A percentile compares a stretch with the other conserved stretches of the same genome.
Conservation (phyloP, 2,888 invertebrate genomes). For the Chymomyza procnemis region DNA sequence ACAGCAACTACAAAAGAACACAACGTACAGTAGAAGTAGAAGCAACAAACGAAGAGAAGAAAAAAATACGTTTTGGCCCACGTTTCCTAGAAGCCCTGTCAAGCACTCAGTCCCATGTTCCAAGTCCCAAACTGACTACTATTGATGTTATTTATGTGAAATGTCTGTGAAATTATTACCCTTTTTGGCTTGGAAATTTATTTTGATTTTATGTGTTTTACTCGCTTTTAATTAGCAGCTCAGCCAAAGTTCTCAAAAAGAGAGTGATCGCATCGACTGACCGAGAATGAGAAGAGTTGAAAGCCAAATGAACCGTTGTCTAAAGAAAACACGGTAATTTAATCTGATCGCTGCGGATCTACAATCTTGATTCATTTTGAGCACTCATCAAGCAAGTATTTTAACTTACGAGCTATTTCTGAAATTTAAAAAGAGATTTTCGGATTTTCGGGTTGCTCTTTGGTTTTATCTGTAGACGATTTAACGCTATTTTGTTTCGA, state of each 20-base stretch:
- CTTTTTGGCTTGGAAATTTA: constrained; percentile 61
- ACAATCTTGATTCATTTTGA: constrained; percentile 65
- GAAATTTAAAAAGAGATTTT: constrained; percentile 62
- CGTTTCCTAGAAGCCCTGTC: constrained; percentile 54
- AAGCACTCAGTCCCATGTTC: neutral
- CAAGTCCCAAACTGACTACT: constrained; percentile 21
- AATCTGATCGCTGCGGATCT: constrained; percentile 39
- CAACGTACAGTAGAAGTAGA: neutral
- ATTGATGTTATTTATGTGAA: constrained; percentile 72
- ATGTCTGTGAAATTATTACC: constrained; percentile 70
- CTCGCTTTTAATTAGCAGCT: constrained; percentile 70
- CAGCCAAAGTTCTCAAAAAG: constrained; percentile 30
- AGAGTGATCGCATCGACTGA: neutral
- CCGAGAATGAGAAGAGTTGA: neutral
- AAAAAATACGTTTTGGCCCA: constrained; percentile 55
- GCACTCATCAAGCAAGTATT: constrained; percentile 61
- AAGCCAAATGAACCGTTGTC: neutral
- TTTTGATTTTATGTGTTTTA: constrained; percentile 68
- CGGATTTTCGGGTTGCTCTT: neutral
- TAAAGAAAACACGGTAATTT: constrained; percentile 65
- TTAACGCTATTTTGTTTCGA: constrained; percentile 65
- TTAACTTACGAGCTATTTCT: constrained; percentile 38
- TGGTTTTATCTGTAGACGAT: constrained; percentile 47
- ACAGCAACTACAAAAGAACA: neutral
- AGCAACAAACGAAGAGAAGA: constrained; percentile 10